phyloP scores from a whole-genome alignment of 2,888 invertebrate genomes.

The Morinoia aosen region DNA sequence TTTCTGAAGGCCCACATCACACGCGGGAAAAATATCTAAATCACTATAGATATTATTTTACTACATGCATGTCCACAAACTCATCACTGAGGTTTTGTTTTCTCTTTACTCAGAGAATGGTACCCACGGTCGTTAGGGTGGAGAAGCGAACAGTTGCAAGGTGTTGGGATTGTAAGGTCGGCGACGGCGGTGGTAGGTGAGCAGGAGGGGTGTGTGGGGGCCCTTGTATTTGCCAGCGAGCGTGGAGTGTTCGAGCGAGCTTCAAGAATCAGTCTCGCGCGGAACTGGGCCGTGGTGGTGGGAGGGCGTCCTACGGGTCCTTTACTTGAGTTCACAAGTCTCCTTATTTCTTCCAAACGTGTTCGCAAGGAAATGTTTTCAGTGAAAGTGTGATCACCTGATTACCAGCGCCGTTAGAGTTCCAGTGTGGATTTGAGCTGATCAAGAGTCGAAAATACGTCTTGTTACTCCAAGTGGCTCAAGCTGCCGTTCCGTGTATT shows the following conservation, averaged over 20 bases:
- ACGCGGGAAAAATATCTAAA: neutral
- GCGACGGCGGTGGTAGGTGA: neutral
- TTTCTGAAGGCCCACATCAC: neutral
- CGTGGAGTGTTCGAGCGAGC: slow-evolving; percentile 19
- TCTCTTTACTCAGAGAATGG: neutral
- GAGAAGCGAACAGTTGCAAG: slow-evolving; percentile 15
- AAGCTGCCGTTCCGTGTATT: neutral
- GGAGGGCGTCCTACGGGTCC: neutral
- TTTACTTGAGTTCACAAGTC: neutral
- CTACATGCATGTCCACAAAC: neutral
- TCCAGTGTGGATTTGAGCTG: neutral
- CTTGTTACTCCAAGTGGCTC: neutral
- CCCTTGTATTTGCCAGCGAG: slow-evolving; percentile 28
- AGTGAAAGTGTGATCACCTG: neutral
- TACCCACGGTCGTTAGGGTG: slow-evolving; percentile 3
- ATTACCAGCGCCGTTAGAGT: neutral
- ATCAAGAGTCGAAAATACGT: neutral
- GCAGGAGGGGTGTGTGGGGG: neutral
- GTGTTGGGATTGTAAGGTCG: slow-evolving; percentile 40
- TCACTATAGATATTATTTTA: neutral
- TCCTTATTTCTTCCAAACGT: neutral
- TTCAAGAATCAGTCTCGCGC: slow-evolving; percentile 25
- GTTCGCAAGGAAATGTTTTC: neutral
- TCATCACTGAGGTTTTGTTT: neutral
- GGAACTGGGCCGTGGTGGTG: slow-evolving; percentile 18